Base-by-base conservation (phyloP, 2,113 vertebrate species). In the Raja brachyura region DNA sequence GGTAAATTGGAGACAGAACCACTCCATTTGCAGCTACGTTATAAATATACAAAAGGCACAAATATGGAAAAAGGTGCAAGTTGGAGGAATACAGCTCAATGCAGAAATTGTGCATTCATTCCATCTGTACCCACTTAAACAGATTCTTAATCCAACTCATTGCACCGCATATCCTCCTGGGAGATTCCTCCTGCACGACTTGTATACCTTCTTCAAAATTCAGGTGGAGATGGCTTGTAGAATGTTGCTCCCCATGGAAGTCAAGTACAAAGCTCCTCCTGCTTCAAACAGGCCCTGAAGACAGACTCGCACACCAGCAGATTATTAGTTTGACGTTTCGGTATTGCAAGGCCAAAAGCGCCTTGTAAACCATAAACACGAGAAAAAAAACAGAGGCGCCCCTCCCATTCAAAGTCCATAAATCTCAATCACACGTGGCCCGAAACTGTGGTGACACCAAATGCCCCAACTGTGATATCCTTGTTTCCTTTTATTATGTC, bases 21-120 rank as follows among this genome's bases (percentile, higher is more conserved):
- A 28, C 39, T 73, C 90, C 90, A 54, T 33, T 92, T 92, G 39
- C 90, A 92, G 90, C 90, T 92, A 73, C 90, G 48, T 94, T 93
- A 96, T 96, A 96, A 97, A 98, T 97, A 97, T 96, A 97, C 97
- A 97, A 97, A 73, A 99, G 98, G 98, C 98, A 99, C 98, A 97
- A 98, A 98, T 97, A 96, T 97, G 97, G 97, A 97, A 96, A 97
- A 96, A 97, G 97, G 96, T 97, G 96, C 97, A 96, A 98, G 96
- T 96, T 97, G 96, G 95, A 95, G 96, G 95, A 96, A 96, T 95
- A 96, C 96, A 96, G 96, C 96, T 96, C 95, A 96, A 96, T 96
- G 96, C 96, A 96, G 96, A 96, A 94, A 94, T 95, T 96, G 95
- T 95, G 95, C 96, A 96, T 96, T 96, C 95, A 96, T 95, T 95